Percentiles rank a stretch among this genome's conserved stretches.
Evolutionary conservation across 2,113 vertebrate genomes (phyloP).

Genomic region (Alethe diademata): DNA sequence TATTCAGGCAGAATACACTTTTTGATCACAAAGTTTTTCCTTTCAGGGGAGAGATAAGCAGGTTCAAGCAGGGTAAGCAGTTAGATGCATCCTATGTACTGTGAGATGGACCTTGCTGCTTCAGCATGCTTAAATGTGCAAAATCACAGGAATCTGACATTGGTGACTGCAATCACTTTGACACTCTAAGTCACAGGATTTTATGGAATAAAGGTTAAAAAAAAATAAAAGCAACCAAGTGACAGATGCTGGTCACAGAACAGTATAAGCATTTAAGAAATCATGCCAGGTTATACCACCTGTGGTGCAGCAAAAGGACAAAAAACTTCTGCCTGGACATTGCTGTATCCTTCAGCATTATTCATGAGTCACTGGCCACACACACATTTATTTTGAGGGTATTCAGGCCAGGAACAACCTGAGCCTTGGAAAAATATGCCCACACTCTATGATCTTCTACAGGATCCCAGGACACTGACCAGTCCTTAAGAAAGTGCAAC

Average conservation of each 20-base stretch:
- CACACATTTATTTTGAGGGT: neutral
- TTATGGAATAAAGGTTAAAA: neutral
- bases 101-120: neutral
- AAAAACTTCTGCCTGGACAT: neutral
- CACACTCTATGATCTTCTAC: neutral
- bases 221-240: neutral
- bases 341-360: neutral
- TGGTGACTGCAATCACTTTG: neutral
- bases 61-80: neutral
- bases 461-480: fast-evolving
- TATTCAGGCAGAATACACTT: neutral
- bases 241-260: neutral
- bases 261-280: neutral
- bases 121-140: neutral
- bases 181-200: neutral
- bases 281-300: neutral
- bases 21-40: neutral
- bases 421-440: neutral
- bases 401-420: neutral
- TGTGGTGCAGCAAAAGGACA: neutral
- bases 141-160: neutral
- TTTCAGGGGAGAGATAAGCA: neutral
- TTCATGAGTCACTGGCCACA: neutral
- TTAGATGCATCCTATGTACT: neutral
- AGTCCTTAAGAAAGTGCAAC: neutral